Evolutionary conservation across 2,113 vertebrate genomes (phyloP).

Genomic region (Bolborhynchus lineola): DNA sequence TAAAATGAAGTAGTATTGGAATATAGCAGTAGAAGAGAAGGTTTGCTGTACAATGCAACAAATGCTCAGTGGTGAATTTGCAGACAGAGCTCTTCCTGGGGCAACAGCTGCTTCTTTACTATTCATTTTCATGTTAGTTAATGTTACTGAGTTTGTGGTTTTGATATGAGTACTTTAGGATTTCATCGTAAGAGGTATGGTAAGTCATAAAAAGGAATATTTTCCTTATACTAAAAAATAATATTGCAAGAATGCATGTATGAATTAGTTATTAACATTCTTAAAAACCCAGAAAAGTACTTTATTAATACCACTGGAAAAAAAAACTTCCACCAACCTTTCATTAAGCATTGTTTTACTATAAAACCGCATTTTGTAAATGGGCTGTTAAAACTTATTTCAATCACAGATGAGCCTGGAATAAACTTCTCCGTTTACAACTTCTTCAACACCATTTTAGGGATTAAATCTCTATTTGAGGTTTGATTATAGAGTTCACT

Average conservation of each 20-base stretch:
- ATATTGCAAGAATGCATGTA: not conserved
- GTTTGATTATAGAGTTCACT: not conserved
- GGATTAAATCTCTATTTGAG: not conserved
- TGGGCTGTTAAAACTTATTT: not conserved
- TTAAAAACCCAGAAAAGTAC: constrained; percentile 5
- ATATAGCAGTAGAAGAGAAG: not conserved
- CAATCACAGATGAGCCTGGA: not conserved
- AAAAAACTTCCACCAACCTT: not conserved
- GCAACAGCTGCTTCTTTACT: not conserved
- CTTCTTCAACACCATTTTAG: not conserved
- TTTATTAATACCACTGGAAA: not conserved
- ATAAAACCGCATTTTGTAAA: not conserved
- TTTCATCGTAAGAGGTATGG: not conserved
- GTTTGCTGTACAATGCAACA: not conserved
- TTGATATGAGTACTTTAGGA: not conserved
- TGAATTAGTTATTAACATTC: not conserved
- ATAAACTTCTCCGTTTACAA: not conserved
- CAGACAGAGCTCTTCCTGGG: not conserved
- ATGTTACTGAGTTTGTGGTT: not conserved
- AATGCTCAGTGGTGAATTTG: not conserved
- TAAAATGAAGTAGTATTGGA: not conserved
- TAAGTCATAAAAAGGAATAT: not conserved
- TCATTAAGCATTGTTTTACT: constrained; percentile 6
- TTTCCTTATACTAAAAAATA: not conserved
- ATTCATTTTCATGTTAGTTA: not conserved